Evolutionary conservation across 2,888 invertebrate genomes (phyloP).

Genomic region (Noctua janthe): DNA sequence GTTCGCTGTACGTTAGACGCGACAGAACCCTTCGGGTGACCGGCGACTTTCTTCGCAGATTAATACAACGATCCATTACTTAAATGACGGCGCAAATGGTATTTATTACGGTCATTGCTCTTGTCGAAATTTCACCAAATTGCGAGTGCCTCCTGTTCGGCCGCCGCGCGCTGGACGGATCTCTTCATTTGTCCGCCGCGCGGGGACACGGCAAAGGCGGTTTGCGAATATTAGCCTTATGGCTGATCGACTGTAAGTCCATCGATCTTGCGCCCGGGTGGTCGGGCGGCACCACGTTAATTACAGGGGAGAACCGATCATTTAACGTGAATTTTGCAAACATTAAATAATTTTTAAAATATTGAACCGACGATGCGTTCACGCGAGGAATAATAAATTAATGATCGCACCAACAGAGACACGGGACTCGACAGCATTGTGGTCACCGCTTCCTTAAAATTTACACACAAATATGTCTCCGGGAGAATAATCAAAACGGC

Average conservation of each 20-base stretch:
- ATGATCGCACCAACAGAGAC: slow-evolving; percentile 76
- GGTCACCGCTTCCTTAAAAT: slow-evolving; percentile 58
- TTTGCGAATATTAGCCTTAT: slow-evolving; percentile 83
- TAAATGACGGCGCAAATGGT: slow-evolving; percentile 81
- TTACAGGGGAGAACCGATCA: slow-evolving; percentile 87
- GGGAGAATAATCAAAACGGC: slow-evolving; percentile 56
- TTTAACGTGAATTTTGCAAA: slow-evolving; percentile 88
- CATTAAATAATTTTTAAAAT: slow-evolving; percentile 86
- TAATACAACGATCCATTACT: slow-evolving; percentile 79
- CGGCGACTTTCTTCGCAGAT: slow-evolving; percentile 52
- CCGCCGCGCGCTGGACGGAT: slow-evolving; percentile 68
- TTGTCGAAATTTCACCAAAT: slow-evolving; percentile 79
- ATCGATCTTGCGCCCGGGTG: slow-evolving; percentile 85
- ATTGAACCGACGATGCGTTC: slow-evolving; percentile 84
- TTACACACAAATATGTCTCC: slow-evolving; percentile 56
- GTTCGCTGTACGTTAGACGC: slow-evolving; percentile 6
- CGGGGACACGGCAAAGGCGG: slow-evolving; percentile 80
- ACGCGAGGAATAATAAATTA: slow-evolving; percentile 86
- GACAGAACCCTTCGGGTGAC: slow-evolving; percentile 31
- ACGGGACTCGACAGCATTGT: slow-evolving; percentile 52
- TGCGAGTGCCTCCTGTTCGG: slow-evolving; percentile 67
- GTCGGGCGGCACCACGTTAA: slow-evolving; percentile 86
- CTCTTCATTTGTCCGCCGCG: slow-evolving; percentile 82
- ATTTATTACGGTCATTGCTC: slow-evolving; percentile 80
- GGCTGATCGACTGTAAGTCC: slow-evolving; percentile 81